Evolutionary conservation across 2,888 invertebrate genomes (phyloP).

Genomic region (Trisateles emortualis): DNA sequence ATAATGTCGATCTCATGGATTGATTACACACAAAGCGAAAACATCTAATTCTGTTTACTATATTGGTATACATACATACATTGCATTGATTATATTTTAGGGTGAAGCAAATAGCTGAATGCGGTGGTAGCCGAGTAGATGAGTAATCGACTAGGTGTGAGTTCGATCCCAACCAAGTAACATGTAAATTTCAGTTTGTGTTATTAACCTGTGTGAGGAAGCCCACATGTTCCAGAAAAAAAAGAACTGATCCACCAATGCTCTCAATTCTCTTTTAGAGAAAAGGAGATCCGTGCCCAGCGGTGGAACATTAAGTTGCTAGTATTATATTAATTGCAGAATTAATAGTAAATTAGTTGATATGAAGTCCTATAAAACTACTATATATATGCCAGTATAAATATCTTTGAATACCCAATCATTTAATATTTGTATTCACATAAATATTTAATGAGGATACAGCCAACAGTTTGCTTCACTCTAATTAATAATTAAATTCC

Average conservation of each 20-base stretch:
- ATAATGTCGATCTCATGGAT: constrained; percentile 36
- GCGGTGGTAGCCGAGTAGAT: no score
- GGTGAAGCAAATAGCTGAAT: constrained; percentile 9
- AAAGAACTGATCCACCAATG: no score
- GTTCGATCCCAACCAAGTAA: no score
- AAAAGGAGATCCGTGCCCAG: no score
- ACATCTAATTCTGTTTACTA: constrained; percentile 21
- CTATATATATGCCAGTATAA: neutral
- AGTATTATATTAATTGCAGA: no score
- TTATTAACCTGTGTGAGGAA: no score
- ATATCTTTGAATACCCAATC: neutral
- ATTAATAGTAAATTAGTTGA: neutral
- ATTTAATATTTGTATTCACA: neutral
- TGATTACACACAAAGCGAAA: constrained; percentile 33
- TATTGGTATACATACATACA: constrained; percentile 2
- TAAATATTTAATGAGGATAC: constrained; percentile 1
- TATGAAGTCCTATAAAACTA: neutral
- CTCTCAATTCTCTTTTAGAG: no score
- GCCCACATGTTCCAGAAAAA: no score
- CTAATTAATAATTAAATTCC: constrained; percentile 23
- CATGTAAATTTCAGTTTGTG: no score
- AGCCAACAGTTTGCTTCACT: constrained; percentile 16
- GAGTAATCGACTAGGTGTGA: no score
- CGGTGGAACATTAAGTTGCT: no score
- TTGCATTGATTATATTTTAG: constrained; percentile 6